Evolutionary conservation across 2,888 invertebrate genomes (phyloP).

Genomic region (Brachycybe producta): DNA sequence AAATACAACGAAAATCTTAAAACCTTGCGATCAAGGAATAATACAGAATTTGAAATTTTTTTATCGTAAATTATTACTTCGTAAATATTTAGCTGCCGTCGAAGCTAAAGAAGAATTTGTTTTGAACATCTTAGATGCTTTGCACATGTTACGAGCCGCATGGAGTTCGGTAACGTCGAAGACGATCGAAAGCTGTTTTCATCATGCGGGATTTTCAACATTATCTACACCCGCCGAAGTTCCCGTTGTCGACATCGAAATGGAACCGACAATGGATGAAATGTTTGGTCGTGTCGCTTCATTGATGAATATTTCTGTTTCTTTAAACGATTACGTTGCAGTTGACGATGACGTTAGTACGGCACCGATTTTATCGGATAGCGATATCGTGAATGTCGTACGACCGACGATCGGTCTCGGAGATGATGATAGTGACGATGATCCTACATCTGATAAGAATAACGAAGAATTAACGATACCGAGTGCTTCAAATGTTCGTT

Average conservation of each 20-base stretch:
- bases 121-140: not conserved
- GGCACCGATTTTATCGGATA: not conserved
- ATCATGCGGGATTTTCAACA: conserved; percentile 1
- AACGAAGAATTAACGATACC: not conserved
- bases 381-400: not conserved
- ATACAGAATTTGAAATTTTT: not conserved
- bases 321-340: not conserved
- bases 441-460: not conserved
- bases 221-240: not conserved
- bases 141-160: not conserved
- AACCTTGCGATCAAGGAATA: not conserved
- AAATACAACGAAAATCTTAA: not conserved
- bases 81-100: not conserved
- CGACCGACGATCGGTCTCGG: not conserved
- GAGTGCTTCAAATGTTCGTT: not conserved
- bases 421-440: not conserved
- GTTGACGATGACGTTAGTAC: not conserved
- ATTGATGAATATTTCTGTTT: not conserved
- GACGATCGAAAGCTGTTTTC: not conserved
- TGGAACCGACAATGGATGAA: not conserved
- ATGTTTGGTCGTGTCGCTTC: not conserved
- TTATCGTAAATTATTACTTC: not conserved
- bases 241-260: not conserved
- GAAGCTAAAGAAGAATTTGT: not conserved
- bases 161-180: not conserved